These are phyloP conservation scores for Melinaea menophilus DNA, from an alignment of 2,888 invertebrate genomes.

Conservation along the genomic window DNA sequence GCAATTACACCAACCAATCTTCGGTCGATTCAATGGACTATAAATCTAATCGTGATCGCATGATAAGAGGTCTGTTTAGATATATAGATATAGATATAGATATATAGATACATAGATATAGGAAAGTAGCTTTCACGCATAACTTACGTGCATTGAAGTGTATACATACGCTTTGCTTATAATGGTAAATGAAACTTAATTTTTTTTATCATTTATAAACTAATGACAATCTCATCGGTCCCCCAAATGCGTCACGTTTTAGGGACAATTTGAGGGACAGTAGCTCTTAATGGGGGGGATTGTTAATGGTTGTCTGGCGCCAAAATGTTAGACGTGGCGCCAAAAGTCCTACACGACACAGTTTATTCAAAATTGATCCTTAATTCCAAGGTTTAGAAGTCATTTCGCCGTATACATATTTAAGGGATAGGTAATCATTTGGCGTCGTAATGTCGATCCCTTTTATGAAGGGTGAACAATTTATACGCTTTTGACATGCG, in stretches of 20 bases:
- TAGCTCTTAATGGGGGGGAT: conserved; percentile 31
- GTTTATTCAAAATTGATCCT: conserved; percentile 25
- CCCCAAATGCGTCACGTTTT: conserved; percentile 19
- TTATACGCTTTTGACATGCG: conserved; percentile 25
- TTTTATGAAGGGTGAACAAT: conserved; percentile 21
- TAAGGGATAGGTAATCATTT: conserved; percentile 18
- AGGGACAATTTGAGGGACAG: conserved; percentile 29
- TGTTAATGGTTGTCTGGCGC: conserved; percentile 65
- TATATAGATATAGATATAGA: conserved; percentile 14
- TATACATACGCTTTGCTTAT: not conserved
- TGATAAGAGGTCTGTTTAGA: conserved; percentile 19
- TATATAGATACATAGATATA: conserved; percentile 14
- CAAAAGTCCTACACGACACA: conserved; percentile 34
- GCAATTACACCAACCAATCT: not conserved
- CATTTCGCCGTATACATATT: conserved; percentile 22
- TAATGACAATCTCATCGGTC: conserved; percentile 18
- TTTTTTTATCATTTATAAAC: conserved; percentile 9
- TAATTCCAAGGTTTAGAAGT: conserved; percentile 20
- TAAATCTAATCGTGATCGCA: conserved; percentile 22
- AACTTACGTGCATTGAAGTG: not conserved
- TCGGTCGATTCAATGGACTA: conserved; percentile 7
- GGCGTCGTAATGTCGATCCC: conserved; percentile 31
- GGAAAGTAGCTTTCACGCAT: conserved; percentile 27
- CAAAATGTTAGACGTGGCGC: conserved; percentile 53
- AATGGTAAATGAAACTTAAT: not conserved